Evolutionary conservation across 2,797 vertebrate genomes (phyloP), one percentile per base, ranked within the genome.

Genomic region (Phrynocephalus vlangalii): DNA sequence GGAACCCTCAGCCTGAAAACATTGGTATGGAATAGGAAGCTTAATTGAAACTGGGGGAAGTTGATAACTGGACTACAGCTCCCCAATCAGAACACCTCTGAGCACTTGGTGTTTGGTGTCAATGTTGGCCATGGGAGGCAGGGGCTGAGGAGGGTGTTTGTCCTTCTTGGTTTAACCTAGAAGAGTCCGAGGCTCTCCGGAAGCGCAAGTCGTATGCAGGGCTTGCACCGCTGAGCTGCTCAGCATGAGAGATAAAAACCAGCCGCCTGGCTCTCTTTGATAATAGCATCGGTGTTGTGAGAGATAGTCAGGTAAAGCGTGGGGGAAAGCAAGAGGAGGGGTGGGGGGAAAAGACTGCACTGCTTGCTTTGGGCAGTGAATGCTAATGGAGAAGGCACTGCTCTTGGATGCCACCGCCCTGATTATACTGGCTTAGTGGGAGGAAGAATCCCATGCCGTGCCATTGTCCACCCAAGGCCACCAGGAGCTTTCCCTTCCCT

Each of bases 181-280:
- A 79, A 76, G 48, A 70, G 72, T 70, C 8, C 60, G 79, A 85
- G 48, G 11, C 48, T 76, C 50, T 85, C 13, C 5, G 26, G 44
- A 38, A 67, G 79, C 7, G 20, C 66, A 56, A 75, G 56, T 38
- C 3, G 22, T 67, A 52, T 82, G 71, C 24, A 67, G 80, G 68
- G 72, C 63, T 56, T 77, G 72, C 48, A 70, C 24, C 66, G 80
- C 86, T 68, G 86, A 78, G 80, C 80, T 77, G 86, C 81, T 83
- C 86, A 78, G 63, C 86, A 44, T 67, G 72, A 48, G 63, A 83
- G 86, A 87, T 83, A 83, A 87, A 44, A 87, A 56, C 86, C 86
- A 67, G 80, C 44, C 22, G 30, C 80, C 86, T 87, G 86, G 73
- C 86, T 83, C 80, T 60, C 73, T 70, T 70, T 87, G 86, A 87